A percentile compares a stretch with the other conserved stretches of the same genome.
Conservation (phyloP, 2,113 vertebrate species). For the Marmota flaviventris region DNA sequence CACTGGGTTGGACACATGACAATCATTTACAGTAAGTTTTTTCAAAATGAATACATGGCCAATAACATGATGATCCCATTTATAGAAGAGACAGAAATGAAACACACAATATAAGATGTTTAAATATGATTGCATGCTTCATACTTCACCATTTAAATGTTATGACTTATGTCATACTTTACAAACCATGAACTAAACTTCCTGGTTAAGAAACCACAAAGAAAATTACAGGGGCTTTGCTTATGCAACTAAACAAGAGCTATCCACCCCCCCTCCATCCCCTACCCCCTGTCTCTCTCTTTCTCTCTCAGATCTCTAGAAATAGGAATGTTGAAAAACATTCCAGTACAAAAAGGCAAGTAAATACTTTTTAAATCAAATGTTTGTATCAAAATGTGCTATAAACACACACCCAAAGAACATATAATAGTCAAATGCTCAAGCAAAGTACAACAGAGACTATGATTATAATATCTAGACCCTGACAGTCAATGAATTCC, state of each 20-base stretch:
- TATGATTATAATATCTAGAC: background rate
- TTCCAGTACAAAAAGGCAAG: constrained; percentile 61
- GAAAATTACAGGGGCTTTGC: constrained; percentile 48
- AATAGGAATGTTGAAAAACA: constrained; percentile 46
- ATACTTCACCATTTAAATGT: constrained; percentile 15
- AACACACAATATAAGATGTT: background rate
- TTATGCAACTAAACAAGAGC: constrained; percentile 52
- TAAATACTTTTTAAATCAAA: constrained; percentile 65
- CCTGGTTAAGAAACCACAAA: constrained; percentile 21
- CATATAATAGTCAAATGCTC: constrained; percentile 64
- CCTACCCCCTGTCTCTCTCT: background rate
- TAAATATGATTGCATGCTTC: constrained; percentile 17
- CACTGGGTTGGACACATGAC: background rate
- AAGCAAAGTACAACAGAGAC: background rate
- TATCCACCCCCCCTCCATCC: background rate
- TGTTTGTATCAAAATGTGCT: constrained; percentile 53
- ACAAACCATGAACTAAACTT: constrained; percentile 68
- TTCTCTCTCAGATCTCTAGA: background rate
- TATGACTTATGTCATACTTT: constrained; percentile 70
- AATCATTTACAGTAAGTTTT: background rate
- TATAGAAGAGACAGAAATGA: background rate
- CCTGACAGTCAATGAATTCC: background rate
- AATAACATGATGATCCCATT: constrained; percentile 4
- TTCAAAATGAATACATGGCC: background rate
- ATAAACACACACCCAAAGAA: constrained; percentile 68